These are phyloP conservation scores for Mastomys natalensis DNA, from an alignment of 2,113 vertebrate species.

Conservation along the genomic window DNA sequence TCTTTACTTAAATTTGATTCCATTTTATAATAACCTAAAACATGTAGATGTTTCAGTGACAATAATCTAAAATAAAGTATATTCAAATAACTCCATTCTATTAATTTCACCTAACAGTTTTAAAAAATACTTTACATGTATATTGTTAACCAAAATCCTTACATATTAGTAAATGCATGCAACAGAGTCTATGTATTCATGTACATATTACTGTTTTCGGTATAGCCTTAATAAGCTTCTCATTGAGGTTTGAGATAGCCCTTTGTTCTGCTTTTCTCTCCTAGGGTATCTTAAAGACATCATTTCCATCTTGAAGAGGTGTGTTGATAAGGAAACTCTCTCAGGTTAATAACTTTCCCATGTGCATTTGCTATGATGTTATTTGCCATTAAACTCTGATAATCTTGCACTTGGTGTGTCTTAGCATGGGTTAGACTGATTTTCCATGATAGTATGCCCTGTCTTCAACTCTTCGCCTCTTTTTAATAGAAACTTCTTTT, in stretches of 20 bases:
- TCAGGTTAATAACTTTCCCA: neutral
- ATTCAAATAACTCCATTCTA: neutral
- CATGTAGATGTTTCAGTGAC: neutral
- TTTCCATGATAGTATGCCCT: neutral
- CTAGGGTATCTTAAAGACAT: neutral
- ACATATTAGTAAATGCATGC: neutral
- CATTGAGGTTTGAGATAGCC: neutral
- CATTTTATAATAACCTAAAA: neutral
- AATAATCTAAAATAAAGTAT: neutral
- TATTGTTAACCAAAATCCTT: neutral
- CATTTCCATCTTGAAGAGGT: neutral
- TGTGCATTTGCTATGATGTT: neutral
- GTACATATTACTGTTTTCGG: neutral
- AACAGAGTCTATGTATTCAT: neutral
- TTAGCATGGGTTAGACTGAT: neutral
- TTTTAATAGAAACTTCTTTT: neutral
- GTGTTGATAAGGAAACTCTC: neutral
- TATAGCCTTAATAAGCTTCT: neutral
- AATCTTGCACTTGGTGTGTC: neutral
- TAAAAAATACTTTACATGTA: neutral
- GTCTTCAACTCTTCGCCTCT: neutral
- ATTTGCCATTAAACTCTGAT: constrained; percentile 4
- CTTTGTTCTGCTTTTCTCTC: neutral
- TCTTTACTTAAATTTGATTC: neutral
- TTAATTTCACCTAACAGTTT: neutral